Conservation (phyloP, 2,113 vertebrate genomes). For the Ceyx margarethae region DNA sequence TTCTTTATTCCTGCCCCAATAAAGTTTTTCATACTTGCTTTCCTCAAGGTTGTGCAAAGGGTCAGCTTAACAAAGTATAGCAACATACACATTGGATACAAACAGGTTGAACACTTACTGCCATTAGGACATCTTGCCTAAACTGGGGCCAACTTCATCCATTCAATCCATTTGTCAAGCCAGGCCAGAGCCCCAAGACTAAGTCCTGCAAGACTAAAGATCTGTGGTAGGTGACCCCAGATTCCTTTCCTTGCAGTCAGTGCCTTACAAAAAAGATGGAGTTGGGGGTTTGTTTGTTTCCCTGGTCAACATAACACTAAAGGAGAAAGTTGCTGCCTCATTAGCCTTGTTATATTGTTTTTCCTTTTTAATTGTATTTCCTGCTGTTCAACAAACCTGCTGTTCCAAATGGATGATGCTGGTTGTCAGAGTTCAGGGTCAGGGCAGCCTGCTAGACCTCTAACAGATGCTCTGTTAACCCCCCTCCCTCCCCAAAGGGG, state of each 20-base stretch:
- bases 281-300: background rate
- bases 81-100: fast-evolving
- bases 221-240: background rate
- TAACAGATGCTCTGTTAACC: too few relatives aligned
- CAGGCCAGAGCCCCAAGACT: background rate
- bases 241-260: background rate
- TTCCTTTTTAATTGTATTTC: background rate
- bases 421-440: too few relatives aligned
- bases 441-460: too few relatives aligned
- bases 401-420: background rate
- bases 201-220: background rate
- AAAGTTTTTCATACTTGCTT: background rate
- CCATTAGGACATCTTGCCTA: background rate
- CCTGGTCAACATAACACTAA: background rate
- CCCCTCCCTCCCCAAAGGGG: too few relatives aligned
- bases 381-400: background rate
- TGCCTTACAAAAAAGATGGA: background rate
- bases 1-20: background rate
- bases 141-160: background rate
- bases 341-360: background rate
- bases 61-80: background rate
- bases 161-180: background rate
- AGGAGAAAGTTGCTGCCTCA: background rate
- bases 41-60: background rate
- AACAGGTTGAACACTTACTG: background rate